A percentile compares a stretch with the other conserved stretches of the same genome.
phyloP scores from a whole-genome alignment of 1,140 invertebrate genomes.

The Drosophila jambulina region DNA sequence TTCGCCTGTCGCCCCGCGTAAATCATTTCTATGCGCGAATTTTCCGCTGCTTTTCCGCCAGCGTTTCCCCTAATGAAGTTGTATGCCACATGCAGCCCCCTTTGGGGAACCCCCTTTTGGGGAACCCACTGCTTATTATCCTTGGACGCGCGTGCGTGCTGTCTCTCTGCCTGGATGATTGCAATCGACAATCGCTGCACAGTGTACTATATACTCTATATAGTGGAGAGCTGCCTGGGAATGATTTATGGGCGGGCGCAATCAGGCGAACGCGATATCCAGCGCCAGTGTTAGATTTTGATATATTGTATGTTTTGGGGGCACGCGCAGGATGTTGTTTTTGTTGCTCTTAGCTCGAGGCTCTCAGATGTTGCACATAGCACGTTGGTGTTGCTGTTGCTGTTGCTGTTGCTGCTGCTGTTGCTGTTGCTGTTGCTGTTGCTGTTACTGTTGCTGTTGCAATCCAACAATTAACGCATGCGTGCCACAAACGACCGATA shows the following conservation, averaged over 20 bases:
- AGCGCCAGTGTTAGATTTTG: slow-evolving; percentile 75
- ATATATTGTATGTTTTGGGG: slow-evolving; percentile 81
- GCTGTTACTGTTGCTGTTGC: slow-evolving; percentile 45
- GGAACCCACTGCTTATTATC: slow-evolving; percentile 27
- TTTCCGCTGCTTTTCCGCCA: slow-evolving; percentile 45
- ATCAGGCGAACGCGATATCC: slow-evolving; percentile 78
- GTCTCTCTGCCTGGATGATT: slow-evolving; percentile 68
- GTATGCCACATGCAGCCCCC: slow-evolving; percentile 19
- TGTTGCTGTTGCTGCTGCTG: slow-evolving; percentile 12
- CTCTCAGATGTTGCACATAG: slow-evolving; percentile 34
- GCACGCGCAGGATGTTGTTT: slow-evolving; percentile 76
- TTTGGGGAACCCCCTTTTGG: neutral
- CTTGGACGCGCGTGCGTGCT: slow-evolving; percentile 78
- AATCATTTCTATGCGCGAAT: slow-evolving; percentile 65
- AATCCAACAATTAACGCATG: slow-evolving; percentile 80
- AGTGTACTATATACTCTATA: slow-evolving; percentile 18
- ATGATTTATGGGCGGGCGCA: slow-evolving; percentile 77
- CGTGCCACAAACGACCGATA: slow-evolving; percentile 68
- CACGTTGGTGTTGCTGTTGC: slow-evolving; percentile 15
- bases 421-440: slow-evolving; percentile 14
- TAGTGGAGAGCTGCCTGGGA: slow-evolving; percentile 43
- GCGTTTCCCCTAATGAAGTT: slow-evolving; percentile 69
- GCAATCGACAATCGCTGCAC: slow-evolving; percentile 66
- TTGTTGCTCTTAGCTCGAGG: slow-evolving; percentile 24
- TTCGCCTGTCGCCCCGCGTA: slow-evolving; percentile 72